Base-by-base conservation (phyloP, 2,113 vertebrate species). In the Camelus dromedarius region DNA sequence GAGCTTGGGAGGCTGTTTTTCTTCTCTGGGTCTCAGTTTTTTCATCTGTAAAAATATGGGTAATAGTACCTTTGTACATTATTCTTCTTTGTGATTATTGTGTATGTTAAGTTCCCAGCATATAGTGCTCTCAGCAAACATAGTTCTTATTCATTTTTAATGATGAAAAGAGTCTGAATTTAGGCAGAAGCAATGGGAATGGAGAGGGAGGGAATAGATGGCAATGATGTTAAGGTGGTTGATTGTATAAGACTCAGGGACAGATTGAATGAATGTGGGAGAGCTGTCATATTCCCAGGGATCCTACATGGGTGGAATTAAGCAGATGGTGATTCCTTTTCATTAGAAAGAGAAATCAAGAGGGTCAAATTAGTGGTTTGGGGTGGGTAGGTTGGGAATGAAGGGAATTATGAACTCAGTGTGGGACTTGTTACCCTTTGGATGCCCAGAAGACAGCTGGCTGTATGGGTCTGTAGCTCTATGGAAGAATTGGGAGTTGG, bases 11-110 rank as follows among this genome's bases (percentile, higher is more conserved):
- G 6, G 66, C 58, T 83, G 26, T 10, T 96, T 73, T 75, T 81
- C 50, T 16, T 50, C 60, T 93, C 54, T 52, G 62, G 30, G 67
- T 84, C 13, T 73, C 50, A 60, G 8, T 6, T 80, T 70, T 48
- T 48, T 92, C 56, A 54, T 89, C 35, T 94, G 54, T 93, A 70
- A 96, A 75, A 93, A 76, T 52, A 46, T 64, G 8, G 15, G 2
- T 46, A 35, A 73, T 13, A 42, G n/a, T 26, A 84, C 42, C 30
- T 75, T 14, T n/a, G 50, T 67, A 30, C 28, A 52, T 81, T 91
- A 26, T 38, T 89, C 46, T 80, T 24, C 69, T 5, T 58, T 91
- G 46, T 93, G 67, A 66, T 18, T 52, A 75, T 46, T 70, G 12
- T 20, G 35, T 52, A 35, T 67, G n/a, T 56, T 79, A 64, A 67